Conservation (phyloP, 2,797 vertebrate species). For the Mormyrops attenuatus region DNA sequence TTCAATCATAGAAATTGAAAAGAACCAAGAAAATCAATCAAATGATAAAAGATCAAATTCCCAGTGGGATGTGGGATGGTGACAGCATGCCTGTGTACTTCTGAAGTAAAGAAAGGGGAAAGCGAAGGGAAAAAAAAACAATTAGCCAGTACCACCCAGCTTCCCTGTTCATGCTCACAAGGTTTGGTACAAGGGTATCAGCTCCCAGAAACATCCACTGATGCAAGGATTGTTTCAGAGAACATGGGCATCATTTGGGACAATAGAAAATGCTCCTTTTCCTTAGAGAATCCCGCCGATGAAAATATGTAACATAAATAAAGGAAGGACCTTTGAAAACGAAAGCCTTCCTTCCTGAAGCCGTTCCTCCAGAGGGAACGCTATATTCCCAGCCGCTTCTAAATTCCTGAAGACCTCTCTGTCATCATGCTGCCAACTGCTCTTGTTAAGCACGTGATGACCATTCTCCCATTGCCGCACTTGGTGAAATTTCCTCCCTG, state of each 20-base stretch:
- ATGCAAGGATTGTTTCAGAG: conserved; percentile 41
- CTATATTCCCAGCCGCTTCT: conserved; percentile 62
- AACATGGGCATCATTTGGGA: conserved; percentile 53
- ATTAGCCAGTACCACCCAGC: neutral
- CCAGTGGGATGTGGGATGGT: neutral
- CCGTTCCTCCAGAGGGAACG: conserved; percentile 57
- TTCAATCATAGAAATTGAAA: neutral
- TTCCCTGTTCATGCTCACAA: neutral
- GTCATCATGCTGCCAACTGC: conserved; percentile 74
- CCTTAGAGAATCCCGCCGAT: conserved; percentile 64
- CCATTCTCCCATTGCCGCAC: conserved; percentile 56
- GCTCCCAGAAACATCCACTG: neutral
- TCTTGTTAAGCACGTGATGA: conserved; percentile 67
- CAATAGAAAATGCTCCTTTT: conserved; percentile 49
- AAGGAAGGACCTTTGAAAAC: conserved; percentile 70
- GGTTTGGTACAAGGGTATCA: neutral
- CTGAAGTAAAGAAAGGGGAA: neutral
- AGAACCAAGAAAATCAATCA: neutral
- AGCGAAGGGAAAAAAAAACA: neutral
- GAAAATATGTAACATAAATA: conserved; percentile 80
- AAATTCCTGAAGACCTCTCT: conserved; percentile 74
- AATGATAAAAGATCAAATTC: neutral
- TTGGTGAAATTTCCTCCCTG: conserved; percentile 45
- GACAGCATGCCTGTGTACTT: neutral
- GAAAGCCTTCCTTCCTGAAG: conserved; percentile 74